Conservation (phyloP, 2,113 vertebrate species). For the Bos indicus region DNA sequence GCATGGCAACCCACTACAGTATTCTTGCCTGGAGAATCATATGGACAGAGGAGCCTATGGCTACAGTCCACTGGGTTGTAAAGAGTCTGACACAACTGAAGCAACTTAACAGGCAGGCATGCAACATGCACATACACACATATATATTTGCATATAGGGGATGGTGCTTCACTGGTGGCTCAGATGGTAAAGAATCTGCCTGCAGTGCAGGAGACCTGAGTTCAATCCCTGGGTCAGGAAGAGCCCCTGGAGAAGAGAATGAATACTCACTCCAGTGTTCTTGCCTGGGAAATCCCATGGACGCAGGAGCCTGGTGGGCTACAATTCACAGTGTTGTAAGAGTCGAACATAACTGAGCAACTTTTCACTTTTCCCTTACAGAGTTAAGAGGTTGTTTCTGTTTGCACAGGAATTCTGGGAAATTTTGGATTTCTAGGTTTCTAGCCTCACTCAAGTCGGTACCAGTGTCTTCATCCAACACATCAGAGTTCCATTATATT, state of each 20-base stretch:
- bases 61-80: background rate
- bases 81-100: background rate
- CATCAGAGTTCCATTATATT: background rate
- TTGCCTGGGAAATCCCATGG: background rate
- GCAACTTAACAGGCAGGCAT: background rate
- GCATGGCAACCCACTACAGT: background rate
- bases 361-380: background rate
- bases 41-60: background rate
- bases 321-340: background rate
- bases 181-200: background rate
- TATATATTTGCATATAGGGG: background rate
- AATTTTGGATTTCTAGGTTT: background rate
- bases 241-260: background rate
- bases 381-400: background rate
- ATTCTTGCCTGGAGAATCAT: background rate
- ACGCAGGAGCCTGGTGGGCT: background rate
- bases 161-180: background rate
- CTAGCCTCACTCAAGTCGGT: background rate
- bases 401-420: background rate
- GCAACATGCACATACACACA: background rate
- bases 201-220: background rate
- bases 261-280: background rate
- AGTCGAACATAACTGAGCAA: accelerated
- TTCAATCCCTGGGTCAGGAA: background rate
- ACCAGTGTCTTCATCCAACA: background rate